Conservation (phyloP, 1,140 invertebrate species). For the Stratiolaelaps scimitus region DNA sequence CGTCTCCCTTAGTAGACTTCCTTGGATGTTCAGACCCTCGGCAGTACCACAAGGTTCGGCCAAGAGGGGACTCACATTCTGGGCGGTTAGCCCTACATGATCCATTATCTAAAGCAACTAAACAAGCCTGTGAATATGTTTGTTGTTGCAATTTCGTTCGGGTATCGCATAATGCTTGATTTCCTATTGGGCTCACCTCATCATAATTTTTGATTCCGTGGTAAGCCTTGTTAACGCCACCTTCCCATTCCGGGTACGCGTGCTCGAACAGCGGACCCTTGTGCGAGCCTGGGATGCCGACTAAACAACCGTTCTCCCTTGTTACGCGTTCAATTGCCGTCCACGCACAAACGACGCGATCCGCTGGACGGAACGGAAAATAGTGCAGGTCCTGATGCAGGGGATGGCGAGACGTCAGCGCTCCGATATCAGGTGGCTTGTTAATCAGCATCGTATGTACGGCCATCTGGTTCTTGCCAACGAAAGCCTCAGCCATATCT, state of each 20-base stretch:
- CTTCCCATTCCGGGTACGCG: conserved; percentile 57
- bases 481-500: conserved; percentile 60
- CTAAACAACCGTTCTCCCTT: conserved; percentile 67
- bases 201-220: conserved; percentile 57
- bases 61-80: too few species aligned
- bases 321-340: conserved; percentile 68
- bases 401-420: conserved; percentile 56
- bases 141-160: too few species aligned
- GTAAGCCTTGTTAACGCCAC: conserved; percentile 64
- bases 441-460: conserved; percentile 83
- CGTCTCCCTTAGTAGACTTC: too few species aligned
- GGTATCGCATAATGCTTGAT: too few species aligned
- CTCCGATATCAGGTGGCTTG: conserved; percentile 64
- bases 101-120: too few species aligned
- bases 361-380: conserved; percentile 68
- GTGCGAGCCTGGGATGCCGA: conserved; percentile 66
- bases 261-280: conserved; percentile 53
- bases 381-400: conserved; percentile 74
- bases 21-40: too few species aligned
- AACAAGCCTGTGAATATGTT: too few species aligned
- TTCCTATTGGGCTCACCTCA: conserved; percentile 38
- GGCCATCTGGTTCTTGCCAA: conserved; percentile 62
- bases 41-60: too few species aligned
- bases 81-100: too few species aligned
- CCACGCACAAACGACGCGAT: conserved; percentile 69